Evolutionary conservation across 2,797 vertebrate genomes (phyloP), one percentile per base, ranked within the genome.

Genomic region (Miopithecus talapoin): DNA sequence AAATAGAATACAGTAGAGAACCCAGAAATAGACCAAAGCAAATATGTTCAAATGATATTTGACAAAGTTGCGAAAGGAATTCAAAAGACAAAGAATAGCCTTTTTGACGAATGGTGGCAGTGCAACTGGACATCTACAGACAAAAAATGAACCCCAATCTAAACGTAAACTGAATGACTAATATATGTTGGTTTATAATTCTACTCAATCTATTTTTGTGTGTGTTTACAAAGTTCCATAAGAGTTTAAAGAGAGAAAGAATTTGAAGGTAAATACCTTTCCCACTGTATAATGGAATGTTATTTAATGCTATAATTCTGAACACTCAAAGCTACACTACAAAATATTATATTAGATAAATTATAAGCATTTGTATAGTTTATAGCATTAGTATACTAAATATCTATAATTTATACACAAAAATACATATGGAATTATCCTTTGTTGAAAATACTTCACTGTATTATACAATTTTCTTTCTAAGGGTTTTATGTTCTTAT

Each of bases 361-460:
- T 14, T 30, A 2, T 43, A 92, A 94, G 10, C 4, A 79, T 48
- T 28, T 11, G 64, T 8, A 16, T 36, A 89, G 3, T 84, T 94
- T 22, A 55, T n/a, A 88, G 94, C 8, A 79, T 2, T 11, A 24
- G 68, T 43, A 57, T 17, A 41, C 22, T 41, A 59, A 91, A 87
- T 59, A 76, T 28, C 13, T 94, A 5, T 76, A 55, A 85, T 55
- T 78, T 85, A 75, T 41, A 48, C 70, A 64, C 1, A 87, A 53
- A 87, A 74, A 64, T 46, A 59, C 41, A 41, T 43, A 76, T 41
- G 36, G 33, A 33, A 9, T 36, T 68, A 50, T 55, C 90, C 9
- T 61, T 76, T 92, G 4, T n/a, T 86, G 70, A 87, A 95, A 95
- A 95, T 59, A 94, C 55, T 79, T 10, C 4, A 78, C 50, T 79